phyloP scores from a whole-genome alignment of 2,888 invertebrate genomes.

The Agriopis marginaria region DNA sequence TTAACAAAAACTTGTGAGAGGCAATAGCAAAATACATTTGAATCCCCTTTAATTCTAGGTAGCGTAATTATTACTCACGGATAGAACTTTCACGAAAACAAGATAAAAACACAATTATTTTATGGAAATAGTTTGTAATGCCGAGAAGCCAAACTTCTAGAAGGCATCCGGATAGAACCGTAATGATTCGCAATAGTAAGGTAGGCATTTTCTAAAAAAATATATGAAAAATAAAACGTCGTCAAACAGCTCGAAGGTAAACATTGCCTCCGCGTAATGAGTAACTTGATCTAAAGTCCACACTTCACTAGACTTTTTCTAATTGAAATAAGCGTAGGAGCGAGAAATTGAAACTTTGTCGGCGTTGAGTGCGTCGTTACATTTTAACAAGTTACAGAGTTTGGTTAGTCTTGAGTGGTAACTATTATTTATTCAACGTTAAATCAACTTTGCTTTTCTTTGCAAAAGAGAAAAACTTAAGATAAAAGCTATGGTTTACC shows the following conservation, averaged over 20 bases:
- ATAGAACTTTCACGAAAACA: no score
- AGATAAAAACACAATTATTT: no score
- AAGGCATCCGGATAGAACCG: not conserved
- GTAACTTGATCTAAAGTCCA: constrained; percentile 30
- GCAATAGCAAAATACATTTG: no score
- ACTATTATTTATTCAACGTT: constrained; percentile 25
- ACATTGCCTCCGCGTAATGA: constrained; percentile 24
- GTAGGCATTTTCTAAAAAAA: not conserved
- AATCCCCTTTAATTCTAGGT: no score
- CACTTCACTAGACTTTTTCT: constrained; percentile 30
- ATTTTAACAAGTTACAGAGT: constrained; percentile 26
- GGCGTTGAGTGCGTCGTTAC: constrained; percentile 21
- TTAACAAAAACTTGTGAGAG: not conserved
- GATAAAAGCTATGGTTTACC: no score
- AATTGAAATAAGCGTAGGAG: constrained; percentile 31
- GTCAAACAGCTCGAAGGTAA: constrained; percentile 17
- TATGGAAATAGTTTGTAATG: not conserved
- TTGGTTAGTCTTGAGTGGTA: constrained; percentile 11
- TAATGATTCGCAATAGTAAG: not conserved
- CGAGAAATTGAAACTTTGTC: constrained; percentile 23
- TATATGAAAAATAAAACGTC: constrained; percentile 1
- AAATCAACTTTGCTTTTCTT: constrained; percentile 12
- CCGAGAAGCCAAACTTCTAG: no score
- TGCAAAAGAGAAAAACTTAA: not conserved
- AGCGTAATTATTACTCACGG: no score